phyloP scores from a whole-genome alignment of 2,888 invertebrate genomes.

The Steromphala cineraria region DNA sequence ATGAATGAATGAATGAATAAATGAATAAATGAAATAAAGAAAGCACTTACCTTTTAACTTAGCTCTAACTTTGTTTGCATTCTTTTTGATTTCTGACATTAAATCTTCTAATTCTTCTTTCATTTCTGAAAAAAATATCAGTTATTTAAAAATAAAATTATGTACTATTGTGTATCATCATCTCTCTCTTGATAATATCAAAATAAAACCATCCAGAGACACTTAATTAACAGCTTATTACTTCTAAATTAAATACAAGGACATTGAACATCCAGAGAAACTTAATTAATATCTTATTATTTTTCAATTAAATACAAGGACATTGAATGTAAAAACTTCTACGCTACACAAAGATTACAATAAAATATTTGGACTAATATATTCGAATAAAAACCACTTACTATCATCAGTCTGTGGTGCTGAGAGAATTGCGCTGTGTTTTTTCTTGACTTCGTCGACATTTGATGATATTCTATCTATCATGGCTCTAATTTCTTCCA shows the following conservation, averaged over 20 bases:
- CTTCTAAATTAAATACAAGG: no score
- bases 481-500: slow-evolving; percentile 99
- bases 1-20: not conserved
- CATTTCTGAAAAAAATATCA: slow-evolving; percentile 86
- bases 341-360: no score
- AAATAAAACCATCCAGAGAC: no score
- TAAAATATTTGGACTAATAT: no score
- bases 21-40: no score
- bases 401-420: slow-evolving; percentile 99
- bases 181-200: no score
- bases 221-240: no score
- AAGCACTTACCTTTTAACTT: slow-evolving; percentile 92
- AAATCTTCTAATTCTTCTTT: slow-evolving; percentile 99
- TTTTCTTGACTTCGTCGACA: slow-evolving; percentile 99
- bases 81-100: slow-evolving; percentile 99
- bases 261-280: no score
- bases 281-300: no score
- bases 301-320: no score
- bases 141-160: not conserved
- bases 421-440: slow-evolving; percentile 99
- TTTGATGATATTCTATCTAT: slow-evolving; percentile 99
- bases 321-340: no score
- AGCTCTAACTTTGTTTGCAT: slow-evolving; percentile 99
- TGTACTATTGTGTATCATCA: no score
- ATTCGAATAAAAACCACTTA: slow-evolving; percentile 79